phyloP scores from a whole-genome alignment of 2,888 invertebrate genomes.

The Thysanoteuthis rhombus region DNA sequence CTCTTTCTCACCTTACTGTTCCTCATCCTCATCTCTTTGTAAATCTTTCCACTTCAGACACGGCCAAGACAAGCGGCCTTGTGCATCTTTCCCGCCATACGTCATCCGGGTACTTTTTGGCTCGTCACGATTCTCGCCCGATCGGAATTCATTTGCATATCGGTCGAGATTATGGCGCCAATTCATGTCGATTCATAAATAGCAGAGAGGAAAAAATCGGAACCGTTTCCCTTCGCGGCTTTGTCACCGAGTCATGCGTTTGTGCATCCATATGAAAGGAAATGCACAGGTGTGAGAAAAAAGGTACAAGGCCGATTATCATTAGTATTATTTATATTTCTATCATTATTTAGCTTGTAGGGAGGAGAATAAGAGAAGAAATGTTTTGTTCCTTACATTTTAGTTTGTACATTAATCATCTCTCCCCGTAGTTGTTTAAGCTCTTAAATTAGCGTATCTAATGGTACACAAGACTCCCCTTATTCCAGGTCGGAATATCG shows the following conservation, averaged over 20 bases:
- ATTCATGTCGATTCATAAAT: background rate
- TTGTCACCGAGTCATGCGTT: background rate
- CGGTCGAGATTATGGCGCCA: background rate
- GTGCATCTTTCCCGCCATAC: background rate
- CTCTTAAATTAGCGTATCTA: no score
- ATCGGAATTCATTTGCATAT: background rate
- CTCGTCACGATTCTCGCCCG: background rate
- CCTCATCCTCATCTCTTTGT: background rate
- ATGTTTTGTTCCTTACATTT: no score
- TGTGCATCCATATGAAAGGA: background rate
- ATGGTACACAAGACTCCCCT: no score
- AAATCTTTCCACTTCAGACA: background rate
- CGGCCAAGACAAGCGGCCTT: background rate
- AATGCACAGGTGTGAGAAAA: background rate
- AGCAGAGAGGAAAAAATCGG: background rate
- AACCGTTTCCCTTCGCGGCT: background rate
- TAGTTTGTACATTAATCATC: no score
- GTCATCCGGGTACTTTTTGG: background rate
- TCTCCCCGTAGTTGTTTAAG: no score
- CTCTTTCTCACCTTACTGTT: background rate
- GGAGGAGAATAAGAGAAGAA: no score
- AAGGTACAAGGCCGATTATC: background rate
- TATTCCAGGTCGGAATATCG: no score
- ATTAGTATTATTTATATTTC: no score
- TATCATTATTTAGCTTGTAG: no score